Base-by-base conservation (phyloP, 2,888 invertebrate genomes). In the Hypercompe scribonia region DNA sequence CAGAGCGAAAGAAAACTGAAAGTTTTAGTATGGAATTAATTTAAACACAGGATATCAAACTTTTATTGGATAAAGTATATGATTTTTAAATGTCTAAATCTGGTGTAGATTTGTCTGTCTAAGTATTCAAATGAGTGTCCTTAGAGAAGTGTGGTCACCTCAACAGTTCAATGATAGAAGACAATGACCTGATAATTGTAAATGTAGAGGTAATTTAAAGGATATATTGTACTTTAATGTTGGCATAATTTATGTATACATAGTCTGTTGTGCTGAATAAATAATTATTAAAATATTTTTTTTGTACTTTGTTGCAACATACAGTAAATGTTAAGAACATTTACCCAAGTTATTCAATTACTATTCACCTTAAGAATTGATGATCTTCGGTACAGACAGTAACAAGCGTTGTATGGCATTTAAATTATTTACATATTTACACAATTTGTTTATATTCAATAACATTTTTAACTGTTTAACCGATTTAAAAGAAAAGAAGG, bases 181-280 rank as follows among this genome's bases (percentile, higher is more conserved):
- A 72, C 75, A 65, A 58, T 75, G 76, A 81, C 83, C 81, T 82
- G 81, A 77, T 61, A 61, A 72, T 76, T 71, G 58, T n/a, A 75
- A 82, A 79, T 81, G 74, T 68, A 71, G 54, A 46, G 42, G 46
- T 75, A 77, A 77, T 76, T 73, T 80, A 65, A 74, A 73, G 81
- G 73, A 76, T 81, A 65, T 31, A 75, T 68, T 75, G 74, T 73
- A 70, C 72, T 66, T 68, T 75, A 80, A 80, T 78, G 72, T 64
- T n/a, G 18, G 67, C 65, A 31, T 28, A 3, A 28, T 58, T 82
- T 78, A 73, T 79, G 71, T 80, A 79, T 39, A 61, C 5, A 18
- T 28, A 28, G 65, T 39, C 28, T 65, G 18, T 65, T 65, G 18
- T 65, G 28, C 28, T 65, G 1, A 42, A 65, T 28, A 31, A 42